phyloP scores from a whole-genome alignment of 2,797 vertebrate genomes.

The Crypturellus tataupa region DNA sequence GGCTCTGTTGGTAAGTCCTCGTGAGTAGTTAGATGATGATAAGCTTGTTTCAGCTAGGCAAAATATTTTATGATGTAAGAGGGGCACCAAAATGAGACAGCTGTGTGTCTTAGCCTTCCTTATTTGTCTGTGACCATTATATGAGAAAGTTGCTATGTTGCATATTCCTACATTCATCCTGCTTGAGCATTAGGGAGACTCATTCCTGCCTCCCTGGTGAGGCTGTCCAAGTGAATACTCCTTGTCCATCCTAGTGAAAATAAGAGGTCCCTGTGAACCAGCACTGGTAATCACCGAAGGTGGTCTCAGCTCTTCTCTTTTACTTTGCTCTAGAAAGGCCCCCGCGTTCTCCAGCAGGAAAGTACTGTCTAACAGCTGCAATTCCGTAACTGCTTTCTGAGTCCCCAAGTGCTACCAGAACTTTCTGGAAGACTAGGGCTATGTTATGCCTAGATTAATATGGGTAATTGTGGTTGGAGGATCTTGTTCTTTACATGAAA shows the following conservation, averaged over 20 bases:
- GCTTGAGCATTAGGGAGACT: neutral
- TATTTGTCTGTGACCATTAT: neutral
- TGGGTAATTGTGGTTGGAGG: neutral
- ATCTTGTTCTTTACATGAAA: neutral
- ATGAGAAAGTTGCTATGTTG: neutral
- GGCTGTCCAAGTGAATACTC: neutral
- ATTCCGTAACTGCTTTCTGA: neutral
- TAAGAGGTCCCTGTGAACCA: neutral
- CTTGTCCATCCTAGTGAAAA: neutral
- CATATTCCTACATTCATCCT: neutral
- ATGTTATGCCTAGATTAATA: neutral
- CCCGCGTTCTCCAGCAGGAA: neutral
- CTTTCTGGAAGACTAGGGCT: neutral
- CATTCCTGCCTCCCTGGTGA: neutral
- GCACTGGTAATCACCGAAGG: neutral
- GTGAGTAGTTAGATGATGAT: neutral
- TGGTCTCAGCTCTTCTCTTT: neutral
- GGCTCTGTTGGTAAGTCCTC: slow-evolving; percentile 85
- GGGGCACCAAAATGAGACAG: neutral
- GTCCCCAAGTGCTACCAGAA: neutral
- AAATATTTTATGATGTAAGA: neutral
- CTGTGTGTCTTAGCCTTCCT: neutral
- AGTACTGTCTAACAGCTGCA: neutral
- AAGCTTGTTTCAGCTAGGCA: neutral
- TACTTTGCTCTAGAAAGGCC: neutral